A percentile compares a stretch with the other conserved stretches of the same genome.
phyloP scores from a whole-genome alignment of 2,797 vertebrate species.

The Crax fasciolata region DNA sequence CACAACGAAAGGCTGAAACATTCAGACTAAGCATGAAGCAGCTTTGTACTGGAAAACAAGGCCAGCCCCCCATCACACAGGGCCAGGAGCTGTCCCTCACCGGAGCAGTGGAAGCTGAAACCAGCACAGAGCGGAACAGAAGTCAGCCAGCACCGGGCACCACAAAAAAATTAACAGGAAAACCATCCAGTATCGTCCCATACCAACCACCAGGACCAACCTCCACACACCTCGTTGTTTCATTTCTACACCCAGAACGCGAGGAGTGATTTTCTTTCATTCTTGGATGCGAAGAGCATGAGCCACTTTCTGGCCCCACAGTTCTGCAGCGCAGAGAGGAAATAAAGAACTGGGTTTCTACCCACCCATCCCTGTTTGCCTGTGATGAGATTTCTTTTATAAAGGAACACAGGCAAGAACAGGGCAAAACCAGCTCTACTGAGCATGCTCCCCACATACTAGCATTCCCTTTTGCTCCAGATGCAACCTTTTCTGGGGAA shows the following conservation, averaged over 20 bases:
- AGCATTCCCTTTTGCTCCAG: neutral
- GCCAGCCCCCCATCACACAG: rapidly evolving
- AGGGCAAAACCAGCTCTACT: neutral
- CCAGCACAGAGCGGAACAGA: rapidly evolving
- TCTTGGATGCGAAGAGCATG: neutral
- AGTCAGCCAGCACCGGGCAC: neutral
- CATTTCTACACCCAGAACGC: neutral
- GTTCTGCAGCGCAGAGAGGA: neutral
- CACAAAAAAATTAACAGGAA: neutral
- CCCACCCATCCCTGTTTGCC: neutral
- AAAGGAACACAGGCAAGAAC: neutral
- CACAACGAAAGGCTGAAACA: neutral
- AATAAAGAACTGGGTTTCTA: neutral
- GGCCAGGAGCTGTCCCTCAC: neutral
- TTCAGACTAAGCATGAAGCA: neutral
- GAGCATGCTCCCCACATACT: neutral
- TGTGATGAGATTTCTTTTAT: neutral
- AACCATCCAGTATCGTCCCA: neutral
- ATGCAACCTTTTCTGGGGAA: slow-evolving; percentile 11
- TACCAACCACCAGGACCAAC: neutral
- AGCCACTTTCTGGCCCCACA: neutral
- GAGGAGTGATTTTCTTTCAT: neutral
- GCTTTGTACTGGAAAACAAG: neutral
- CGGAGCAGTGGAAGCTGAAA: neutral
- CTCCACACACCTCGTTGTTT: neutral